Base-by-base conservation (phyloP, 2,113 vertebrate genomes). In the Microtus montanus region DNA sequence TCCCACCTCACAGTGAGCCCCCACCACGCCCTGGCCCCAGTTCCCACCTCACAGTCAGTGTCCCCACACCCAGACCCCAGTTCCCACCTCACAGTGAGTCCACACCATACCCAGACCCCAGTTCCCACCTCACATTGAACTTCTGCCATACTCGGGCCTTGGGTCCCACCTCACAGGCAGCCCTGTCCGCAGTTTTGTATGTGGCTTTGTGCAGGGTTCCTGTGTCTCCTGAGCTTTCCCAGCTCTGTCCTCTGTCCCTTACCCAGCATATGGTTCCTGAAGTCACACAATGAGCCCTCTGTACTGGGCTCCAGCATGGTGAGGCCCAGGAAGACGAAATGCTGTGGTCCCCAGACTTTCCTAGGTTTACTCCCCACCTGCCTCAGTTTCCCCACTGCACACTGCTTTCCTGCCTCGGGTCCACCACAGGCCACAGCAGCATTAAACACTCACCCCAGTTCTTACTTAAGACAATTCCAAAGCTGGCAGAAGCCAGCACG, bases 61-160 rank as follows among this genome's bases (percentile, higher is more conserved):
- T 1, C 77, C 44, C 33, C 7, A 13, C 19, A 19, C 33, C 9
- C 30, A 11, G 22, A 0, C 8, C 52, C 8, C 7, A 22, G 10
- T n/a, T n/a, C 28, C 15, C 52, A 54, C 52, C 52, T 75, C 47
- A 52, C 77, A 54, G 30, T 49, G 3, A 80, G 52, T 0, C 4
- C 4, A 14, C 52, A 47, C 52, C 52, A 54, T 14, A 54, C 52
- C 0, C 52, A 4, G 52, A 3, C 14, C 14, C 52, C 52, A 14
- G 14, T 15, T 38, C 77, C 58, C 12, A 2, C 64, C 89, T 54
- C 54, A 82, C 22, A 82, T 5, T n/a, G 17, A 61, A n/a, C 4
- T 71, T 35, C 44, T 6, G 6, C 26, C n/a, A 26, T 30, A 20
- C 47, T 19, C n/a, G 15, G 24, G 0, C 15, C 63, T 11, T 8